phyloP scores from a whole-genome alignment of 2,113 vertebrate genomes.

The Megaleporinus macrocephalus region DNA sequence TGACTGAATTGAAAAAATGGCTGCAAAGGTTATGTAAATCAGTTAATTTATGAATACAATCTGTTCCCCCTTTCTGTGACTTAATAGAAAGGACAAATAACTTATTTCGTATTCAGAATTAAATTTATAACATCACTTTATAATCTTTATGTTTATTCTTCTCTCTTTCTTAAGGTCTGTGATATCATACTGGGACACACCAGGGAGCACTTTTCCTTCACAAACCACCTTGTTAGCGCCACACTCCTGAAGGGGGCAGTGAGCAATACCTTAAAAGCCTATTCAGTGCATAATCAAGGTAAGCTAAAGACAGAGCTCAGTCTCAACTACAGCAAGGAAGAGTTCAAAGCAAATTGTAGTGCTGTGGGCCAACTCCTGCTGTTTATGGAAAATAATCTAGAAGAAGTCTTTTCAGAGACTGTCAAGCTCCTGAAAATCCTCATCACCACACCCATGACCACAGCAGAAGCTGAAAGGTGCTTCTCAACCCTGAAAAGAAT shows the following conservation, averaged over 20 bases:
- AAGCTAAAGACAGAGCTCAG: slow-evolving; percentile 46
- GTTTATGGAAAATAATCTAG: slow-evolving; percentile 44
- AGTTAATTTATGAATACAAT: background rate
- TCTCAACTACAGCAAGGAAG: slow-evolving; percentile 41
- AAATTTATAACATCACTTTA: slow-evolving; percentile 47
- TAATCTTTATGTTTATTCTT: slow-evolving; percentile 30
- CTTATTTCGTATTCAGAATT: too few relatives aligned
- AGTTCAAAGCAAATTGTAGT: slow-evolving; percentile 48
- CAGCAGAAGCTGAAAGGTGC: slow-evolving; percentile 47
- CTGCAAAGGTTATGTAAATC: slow-evolving; percentile 5
- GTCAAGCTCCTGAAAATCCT: slow-evolving; percentile 42
- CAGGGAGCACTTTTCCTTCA: too few relatives aligned
- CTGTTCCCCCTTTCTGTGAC: too few relatives aligned
- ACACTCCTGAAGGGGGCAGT: slow-evolving; percentile 26
- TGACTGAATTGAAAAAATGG: background rate
- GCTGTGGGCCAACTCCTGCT: slow-evolving; percentile 43
- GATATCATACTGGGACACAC: too few relatives aligned
- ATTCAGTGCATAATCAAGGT: too few relatives aligned
- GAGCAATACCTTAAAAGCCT: slow-evolving; percentile 44
- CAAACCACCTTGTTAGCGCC: too few relatives aligned
- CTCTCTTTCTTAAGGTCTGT: slow-evolving; percentile 33
- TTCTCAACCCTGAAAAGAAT: slow-evolving; percentile 44
- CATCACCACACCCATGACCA: slow-evolving; percentile 50
- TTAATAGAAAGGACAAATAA: too few relatives aligned
- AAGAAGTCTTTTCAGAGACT: slow-evolving; percentile 44